Base-by-base conservation (phyloP, 1,140 invertebrate genomes). In the Camponotus floridanus region DNA sequence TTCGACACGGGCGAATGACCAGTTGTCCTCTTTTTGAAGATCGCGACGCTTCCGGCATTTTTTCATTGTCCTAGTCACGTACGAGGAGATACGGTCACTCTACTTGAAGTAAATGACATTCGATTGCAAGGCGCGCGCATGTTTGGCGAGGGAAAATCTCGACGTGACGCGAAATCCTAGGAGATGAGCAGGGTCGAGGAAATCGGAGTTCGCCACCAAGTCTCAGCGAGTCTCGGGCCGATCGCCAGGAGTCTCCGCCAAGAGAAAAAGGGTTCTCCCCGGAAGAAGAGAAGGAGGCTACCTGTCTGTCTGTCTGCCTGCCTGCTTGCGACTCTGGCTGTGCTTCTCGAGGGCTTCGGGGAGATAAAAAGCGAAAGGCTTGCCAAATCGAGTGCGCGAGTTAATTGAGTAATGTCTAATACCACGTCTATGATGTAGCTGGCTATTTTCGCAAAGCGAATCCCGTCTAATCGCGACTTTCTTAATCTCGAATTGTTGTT, bases 391-490 rank as follows among this genome's bases (percentile, higher is more conserved):
- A 86, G 64, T 76, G 59, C 80, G 74, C 39, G 45, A 76, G 74
- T 90, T 89, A 90, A 90, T 87, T 87, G 80, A 90, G 88, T 90
- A 90, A 87, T 42, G 18, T 71, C 48, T 65, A 67, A 11, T 26
- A 26, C 73, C 64, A n/a, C 65, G 65, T 61, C 51, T 76, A 51
- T 78, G 88, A 90, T 39, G 85, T 59, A 71, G 51, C 15, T 39
- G 45, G 11, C 51, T 90, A 90, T 89, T 89, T 71, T 45, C 31
- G 39, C 45, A 4, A 76, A 59, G 51, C 26, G 64, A 21, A 4
- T 79, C 36, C 6, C 42, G 39, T 51, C 70, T 2, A 42, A 80
- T 80, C 55, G 81, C 39, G 21, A 18, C 57, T 62, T 51, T 21
- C 48, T 86, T 81, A 36, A 42, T 59, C 61, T 76, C 13, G 67